Conservation (phyloP, 2,113 vertebrate genomes). For the Rhea pennata region DNA sequence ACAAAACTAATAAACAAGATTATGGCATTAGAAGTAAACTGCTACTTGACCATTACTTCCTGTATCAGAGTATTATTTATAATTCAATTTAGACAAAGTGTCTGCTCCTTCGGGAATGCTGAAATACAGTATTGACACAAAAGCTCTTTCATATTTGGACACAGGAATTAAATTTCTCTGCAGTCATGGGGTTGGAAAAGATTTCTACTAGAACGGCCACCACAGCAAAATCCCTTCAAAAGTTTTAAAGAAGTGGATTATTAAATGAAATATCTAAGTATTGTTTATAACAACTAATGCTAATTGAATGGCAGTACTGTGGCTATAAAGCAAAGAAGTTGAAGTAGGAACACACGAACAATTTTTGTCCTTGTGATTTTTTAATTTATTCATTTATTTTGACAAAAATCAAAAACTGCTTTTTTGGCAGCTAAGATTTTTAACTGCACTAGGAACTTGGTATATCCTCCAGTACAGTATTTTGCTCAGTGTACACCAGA, state of each 20-base stretch:
- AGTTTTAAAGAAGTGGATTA: background rate
- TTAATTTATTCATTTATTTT: background rate
- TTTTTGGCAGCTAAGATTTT: background rate
- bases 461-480: background rate
- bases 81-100: conserved; percentile 9
- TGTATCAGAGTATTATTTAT: conserved; percentile 28
- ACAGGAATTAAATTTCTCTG: background rate
- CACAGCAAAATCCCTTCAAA: background rate
- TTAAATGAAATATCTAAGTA: background rate
- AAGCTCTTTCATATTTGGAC: background rate
- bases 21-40: background rate
- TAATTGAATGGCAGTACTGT: background rate
- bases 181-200: background rate
- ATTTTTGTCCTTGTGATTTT: background rate
- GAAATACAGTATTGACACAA: conserved; percentile 1
- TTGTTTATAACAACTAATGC: background rate
- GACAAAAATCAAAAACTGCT: background rate
- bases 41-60: conserved; percentile 28
- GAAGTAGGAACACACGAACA: background rate
- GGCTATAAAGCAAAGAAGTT: background rate
- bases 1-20: conserved; percentile 38
- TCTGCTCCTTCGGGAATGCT: background rate
- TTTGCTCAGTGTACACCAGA: background rate
- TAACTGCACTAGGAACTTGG: background rate
- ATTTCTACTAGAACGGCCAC: background rate